A percentile compares a stretch with the other conserved stretches of the same genome.
phyloP scores from a whole-genome alignment of 2,797 vertebrate species.

The Protosalanx chinensis region DNA sequence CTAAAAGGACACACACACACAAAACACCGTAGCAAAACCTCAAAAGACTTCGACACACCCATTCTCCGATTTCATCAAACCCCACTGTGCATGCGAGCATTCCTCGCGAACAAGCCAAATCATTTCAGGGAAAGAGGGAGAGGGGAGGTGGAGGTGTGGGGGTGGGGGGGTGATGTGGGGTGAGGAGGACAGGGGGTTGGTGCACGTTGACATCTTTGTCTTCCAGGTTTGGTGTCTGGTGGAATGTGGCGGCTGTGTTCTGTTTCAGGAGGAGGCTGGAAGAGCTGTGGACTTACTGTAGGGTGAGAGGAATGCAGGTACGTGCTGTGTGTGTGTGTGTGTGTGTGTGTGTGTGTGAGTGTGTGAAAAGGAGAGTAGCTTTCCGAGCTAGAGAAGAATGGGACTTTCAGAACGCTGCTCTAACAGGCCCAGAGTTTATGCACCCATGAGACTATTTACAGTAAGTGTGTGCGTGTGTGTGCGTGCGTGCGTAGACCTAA shows the following conservation, averaged over 20 bases:
- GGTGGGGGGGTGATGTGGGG: constrained; percentile 35
- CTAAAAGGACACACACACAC: constrained; percentile 15
- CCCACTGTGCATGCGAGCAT: too few species aligned
- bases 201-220: constrained; percentile 14
- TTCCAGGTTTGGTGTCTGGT: constrained; percentile 20
- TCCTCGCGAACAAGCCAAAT: not conserved
- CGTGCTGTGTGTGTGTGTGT: not conserved
- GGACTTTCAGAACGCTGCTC: constrained; percentile 8
- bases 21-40: not conserved
- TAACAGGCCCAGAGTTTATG: constrained; percentile 1
- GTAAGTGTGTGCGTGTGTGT: not conserved
- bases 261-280: constrained; percentile 20
- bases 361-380: not conserved
- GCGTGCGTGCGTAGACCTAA: not conserved
- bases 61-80: too few species aligned
- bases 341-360: constrained; percentile 1
- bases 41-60: too few species aligned
- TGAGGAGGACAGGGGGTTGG: constrained; percentile 20
- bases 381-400: constrained; percentile 4
- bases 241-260: constrained; percentile 35
- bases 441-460: not conserved
- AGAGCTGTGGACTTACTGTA: constrained; percentile 14
- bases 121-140: constrained; percentile 1
- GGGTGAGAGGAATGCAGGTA: not conserved
- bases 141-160: constrained; percentile 21